phyloP scores from a whole-genome alignment of 2,113 vertebrate species.

The Hippoglossus stenolepis region DNA sequence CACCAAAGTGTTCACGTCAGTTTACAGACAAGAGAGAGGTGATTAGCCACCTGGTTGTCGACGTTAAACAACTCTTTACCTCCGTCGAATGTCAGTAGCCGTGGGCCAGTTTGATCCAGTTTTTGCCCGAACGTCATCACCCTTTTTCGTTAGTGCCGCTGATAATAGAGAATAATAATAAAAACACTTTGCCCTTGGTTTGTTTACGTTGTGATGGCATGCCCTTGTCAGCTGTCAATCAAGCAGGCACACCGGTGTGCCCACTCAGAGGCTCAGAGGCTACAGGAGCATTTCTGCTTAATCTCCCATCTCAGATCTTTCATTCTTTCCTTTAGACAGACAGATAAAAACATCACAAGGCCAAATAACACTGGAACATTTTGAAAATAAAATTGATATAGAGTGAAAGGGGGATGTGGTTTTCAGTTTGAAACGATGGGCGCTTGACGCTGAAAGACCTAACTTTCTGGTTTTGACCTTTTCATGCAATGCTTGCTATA shows the following conservation, averaged over 20 bases:
- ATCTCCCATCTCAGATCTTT: neutral
- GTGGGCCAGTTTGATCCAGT: too few relatives aligned
- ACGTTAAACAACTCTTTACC: too few relatives aligned
- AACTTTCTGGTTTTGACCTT: neutral
- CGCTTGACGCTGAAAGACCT: neutral
- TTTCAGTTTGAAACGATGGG: neutral
- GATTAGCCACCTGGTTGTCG: too few relatives aligned
- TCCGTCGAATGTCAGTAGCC: too few relatives aligned
- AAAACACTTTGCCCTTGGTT: neutral
- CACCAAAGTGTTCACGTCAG: too few relatives aligned
- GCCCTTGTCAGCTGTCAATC: constrained; percentile 20
- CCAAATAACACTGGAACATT: neutral
- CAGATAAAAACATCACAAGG: neutral
- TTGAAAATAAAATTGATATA: neutral
- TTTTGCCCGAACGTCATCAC: too few relatives aligned
- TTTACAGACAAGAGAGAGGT: too few relatives aligned
- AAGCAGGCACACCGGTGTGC: neutral
- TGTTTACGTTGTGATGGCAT: neutral
- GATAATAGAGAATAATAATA: neutral
- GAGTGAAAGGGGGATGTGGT: neutral
- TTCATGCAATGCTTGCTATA: neutral
- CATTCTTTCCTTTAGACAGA: neutral
- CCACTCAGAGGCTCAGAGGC: neutral
- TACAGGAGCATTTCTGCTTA: constrained; percentile 1
- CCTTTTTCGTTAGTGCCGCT: neutral